Conservation (phyloP, 2,113 vertebrate species). For the Mormyrus iriodes region DNA sequence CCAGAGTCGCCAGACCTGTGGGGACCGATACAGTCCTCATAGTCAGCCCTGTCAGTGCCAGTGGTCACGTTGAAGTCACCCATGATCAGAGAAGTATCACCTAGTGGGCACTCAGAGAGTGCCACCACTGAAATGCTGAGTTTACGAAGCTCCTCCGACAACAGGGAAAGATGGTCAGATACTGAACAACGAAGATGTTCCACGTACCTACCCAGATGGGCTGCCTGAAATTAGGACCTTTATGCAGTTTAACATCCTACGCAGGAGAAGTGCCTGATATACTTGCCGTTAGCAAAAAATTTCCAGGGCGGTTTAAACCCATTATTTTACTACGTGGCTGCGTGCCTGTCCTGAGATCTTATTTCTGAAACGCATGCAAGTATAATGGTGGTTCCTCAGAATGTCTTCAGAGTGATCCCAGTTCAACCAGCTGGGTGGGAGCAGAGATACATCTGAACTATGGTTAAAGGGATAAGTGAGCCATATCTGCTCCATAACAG, state of each 20-base stretch:
- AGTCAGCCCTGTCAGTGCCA: not conserved
- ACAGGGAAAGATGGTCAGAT: not conserved
- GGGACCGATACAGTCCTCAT: not conserved
- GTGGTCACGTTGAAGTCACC: not conserved
- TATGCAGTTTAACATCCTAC: not conserved
- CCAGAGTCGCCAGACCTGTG: not conserved
- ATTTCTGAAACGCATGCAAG: not conserved
- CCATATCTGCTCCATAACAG: not conserved
- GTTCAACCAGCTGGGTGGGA: not conserved
- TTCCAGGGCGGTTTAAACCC: not conserved
- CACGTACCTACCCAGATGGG: not conserved
- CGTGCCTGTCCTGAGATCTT: not conserved
- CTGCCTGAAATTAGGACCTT: not conserved
- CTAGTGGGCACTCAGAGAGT: not conserved
- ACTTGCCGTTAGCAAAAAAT: too few relatives aligned
- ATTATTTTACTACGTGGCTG: not conserved
- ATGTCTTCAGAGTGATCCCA: not conserved
- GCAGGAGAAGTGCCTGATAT: not conserved
- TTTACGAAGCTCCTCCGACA: too few relatives aligned
- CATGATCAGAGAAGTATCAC: not conserved
- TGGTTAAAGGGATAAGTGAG: not conserved
- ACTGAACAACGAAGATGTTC: too few relatives aligned
- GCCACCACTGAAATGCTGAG: not conserved
- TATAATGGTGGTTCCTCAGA: not conserved
- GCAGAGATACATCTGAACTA: not conserved